Base-by-base conservation (phyloP, 2,113 vertebrate genomes). In the Amblyornis subalaris region DNA sequence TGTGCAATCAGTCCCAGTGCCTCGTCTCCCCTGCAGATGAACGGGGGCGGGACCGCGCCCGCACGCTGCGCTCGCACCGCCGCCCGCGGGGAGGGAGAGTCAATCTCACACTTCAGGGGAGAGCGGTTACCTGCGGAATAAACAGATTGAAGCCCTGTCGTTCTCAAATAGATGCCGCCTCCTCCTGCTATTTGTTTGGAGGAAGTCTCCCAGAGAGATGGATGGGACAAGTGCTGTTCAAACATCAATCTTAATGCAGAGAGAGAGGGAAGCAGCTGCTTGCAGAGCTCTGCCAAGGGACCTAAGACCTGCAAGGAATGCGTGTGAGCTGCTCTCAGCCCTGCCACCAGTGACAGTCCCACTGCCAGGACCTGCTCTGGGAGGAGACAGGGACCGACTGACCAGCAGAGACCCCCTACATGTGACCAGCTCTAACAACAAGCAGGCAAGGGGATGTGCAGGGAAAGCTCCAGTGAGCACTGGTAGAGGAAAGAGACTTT, bases 1-100 rank as follows among this genome's bases (percentile, higher is more conserved):
- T 29, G 76, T 71, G 88, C 95, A 86, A 90, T 97, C 94, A 96
- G 85, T 96, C 89, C 74, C 82, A 40, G 87, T 33, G 87, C 78
- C 85, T 93, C 89, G 25, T 85, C 82, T 82, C 85, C 76, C 91
- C 48, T 83, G 88, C 65, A 76, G 55, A 96, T 55, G 91, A 72
- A 54, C 12, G 64, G 3, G 51, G 85, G 74, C 3, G 8, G 45
- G 45, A 9, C 45, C 3, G 7, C 0, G 0, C 26, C 33, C 12
- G 1, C 55, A 6, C 13, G 33, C 7, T 1, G 23, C 1, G 5
- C 66, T 64, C 2, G 4, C 36, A 25, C 45, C 13, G 3, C 85
- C 35, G 19, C 87, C 60, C 3, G 4, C 0, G 15, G 25, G 67
- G 94, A 95, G 28, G 88, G 60, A 64, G 89, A 96, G 89, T 35